Evolutionary conservation across 2,797 vertebrate genomes (phyloP).

Genomic region (Cynodonichthys magdalenae): DNA sequence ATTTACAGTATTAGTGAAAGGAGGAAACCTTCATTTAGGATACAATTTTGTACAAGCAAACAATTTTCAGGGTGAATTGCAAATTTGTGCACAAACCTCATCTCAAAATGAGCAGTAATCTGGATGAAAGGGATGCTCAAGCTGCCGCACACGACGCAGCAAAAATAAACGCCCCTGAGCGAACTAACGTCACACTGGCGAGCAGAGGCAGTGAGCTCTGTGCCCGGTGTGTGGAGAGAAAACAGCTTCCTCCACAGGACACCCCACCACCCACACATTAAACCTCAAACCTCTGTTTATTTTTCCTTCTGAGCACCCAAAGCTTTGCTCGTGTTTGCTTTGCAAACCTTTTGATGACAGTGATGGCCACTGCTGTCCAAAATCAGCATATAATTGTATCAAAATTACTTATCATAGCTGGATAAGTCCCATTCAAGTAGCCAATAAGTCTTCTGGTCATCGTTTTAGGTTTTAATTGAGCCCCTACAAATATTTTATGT

Average conservation of each 20-base stretch:
- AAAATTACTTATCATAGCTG: slow-evolving; percentile 28
- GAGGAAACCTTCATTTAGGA: no score
- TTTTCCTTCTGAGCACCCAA: slow-evolving; percentile 82
- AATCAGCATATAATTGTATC: slow-evolving; percentile 40
- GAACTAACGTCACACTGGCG: slow-evolving; percentile 79
- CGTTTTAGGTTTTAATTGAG: neutral
- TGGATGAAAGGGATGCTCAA: slow-evolving; percentile 49
- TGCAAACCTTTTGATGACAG: slow-evolving; percentile 87
- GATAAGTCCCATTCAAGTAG: slow-evolving; percentile 5
- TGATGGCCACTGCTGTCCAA: slow-evolving; percentile 43
- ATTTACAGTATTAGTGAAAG: no score
- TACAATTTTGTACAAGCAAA: no score
- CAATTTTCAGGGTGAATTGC: neutral
- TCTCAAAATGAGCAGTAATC: neutral
- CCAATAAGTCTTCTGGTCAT: neutral
- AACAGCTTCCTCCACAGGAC: slow-evolving; percentile 89
- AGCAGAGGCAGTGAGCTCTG: slow-evolving; percentile 74
- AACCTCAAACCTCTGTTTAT: slow-evolving; percentile 85
- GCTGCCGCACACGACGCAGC: slow-evolving; percentile 75
- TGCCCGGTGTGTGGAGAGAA: slow-evolving; percentile 87
- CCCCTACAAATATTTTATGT: neutral
- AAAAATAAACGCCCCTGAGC: slow-evolving; percentile 80
- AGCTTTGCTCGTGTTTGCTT: slow-evolving; percentile 86
- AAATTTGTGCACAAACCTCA: slow-evolving; percentile 12
- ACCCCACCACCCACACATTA: slow-evolving; percentile 85